Percentiles rank a stretch among this genome's conserved stretches.
phyloP scores from a whole-genome alignment of 2,797 vertebrate species.

The Tokudaia muenninki region DNA sequence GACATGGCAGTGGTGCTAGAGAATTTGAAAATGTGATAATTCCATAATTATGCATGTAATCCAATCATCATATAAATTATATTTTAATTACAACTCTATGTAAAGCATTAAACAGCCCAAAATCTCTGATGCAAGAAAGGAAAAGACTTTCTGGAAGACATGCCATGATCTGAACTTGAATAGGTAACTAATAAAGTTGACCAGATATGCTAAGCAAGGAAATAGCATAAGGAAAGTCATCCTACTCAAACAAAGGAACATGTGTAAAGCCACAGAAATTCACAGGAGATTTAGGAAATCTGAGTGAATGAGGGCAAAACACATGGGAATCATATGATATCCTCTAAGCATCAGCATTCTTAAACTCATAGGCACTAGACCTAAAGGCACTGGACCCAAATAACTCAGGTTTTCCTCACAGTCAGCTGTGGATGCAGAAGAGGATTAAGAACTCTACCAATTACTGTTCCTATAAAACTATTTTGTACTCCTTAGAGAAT shows the following conservation, averaged over 20 bases:
- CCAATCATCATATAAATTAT: background rate
- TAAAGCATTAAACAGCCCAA: background rate
- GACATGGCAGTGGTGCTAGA: background rate
- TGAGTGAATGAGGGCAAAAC: background rate
- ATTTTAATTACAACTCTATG: background rate
- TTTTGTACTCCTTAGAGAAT: background rate
- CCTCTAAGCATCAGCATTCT: background rate
- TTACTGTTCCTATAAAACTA: background rate
- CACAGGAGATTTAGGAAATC: background rate
- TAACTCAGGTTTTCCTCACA: background rate
- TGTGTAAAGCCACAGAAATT: background rate
- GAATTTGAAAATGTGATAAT: background rate
- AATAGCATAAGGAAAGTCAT: background rate
- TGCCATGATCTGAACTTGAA: background rate
- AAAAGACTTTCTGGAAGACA: background rate
- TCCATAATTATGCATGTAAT: background rate
- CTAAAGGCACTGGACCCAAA: background rate
- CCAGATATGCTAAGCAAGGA: background rate
- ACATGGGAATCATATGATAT: background rate
- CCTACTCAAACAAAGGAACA: background rate
- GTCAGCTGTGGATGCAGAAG: background rate
- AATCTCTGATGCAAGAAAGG: background rate
- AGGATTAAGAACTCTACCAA: background rate
- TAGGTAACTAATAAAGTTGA: background rate
- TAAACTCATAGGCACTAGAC: background rate